These are phyloP conservation scores for Exaiptasia diaphana DNA, from an alignment of 64 coral and sea anemone genomes.

Conservation along the genomic window DNA sequence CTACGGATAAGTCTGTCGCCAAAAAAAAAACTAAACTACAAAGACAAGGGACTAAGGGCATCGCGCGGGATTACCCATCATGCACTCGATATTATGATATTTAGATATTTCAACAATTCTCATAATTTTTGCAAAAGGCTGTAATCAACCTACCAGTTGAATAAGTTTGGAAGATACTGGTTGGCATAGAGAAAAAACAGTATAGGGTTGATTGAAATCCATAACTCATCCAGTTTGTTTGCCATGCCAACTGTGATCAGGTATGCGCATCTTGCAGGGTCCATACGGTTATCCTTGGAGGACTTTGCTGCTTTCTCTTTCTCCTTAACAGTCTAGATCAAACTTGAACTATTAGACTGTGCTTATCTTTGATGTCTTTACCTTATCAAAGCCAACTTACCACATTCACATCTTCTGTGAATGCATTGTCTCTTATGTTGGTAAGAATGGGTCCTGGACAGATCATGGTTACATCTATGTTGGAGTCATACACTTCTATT, in stretches of 20 bases:
- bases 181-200: constrained; percentile 55
- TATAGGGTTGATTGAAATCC: constrained; percentile 70
- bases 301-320: constrained; percentile 28
- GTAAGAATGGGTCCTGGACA: constrained; percentile 73
- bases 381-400: not conserved
- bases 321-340: constrained; percentile 25
- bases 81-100: no score
- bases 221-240: constrained; percentile 68
- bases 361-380: not conserved
- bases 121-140: no score
- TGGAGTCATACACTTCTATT: constrained; percentile 35
- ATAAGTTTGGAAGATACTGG: constrained; percentile 62
- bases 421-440: constrained; percentile 67
- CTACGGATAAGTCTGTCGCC: no score
- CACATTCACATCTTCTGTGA: constrained; percentile 77
- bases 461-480: constrained; percentile 64
- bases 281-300: constrained; percentile 47
- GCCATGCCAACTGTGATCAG: constrained; percentile 59
- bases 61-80: no score
- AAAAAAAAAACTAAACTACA: no score
- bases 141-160: constrained; percentile 46
- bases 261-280: constrained; percentile 49
- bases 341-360: not conserved
- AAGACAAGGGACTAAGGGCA: no score
- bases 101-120: no score